These are phyloP conservation scores for Aegotheles bennettii DNA, from an alignment of 2,113 vertebrate genomes.

Conservation along the genomic window DNA sequence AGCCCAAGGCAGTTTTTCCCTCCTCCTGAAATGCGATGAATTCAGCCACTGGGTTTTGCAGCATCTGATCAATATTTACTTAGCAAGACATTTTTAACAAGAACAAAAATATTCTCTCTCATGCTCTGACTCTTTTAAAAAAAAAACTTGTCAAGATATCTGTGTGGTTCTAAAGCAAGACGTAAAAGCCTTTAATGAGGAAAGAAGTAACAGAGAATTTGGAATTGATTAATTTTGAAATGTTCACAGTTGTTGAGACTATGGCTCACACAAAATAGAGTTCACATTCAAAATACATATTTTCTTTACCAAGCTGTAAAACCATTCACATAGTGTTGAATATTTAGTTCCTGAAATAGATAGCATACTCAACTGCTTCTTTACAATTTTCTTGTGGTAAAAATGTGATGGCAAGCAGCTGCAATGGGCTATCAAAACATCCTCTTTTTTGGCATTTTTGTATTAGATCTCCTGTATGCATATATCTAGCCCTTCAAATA, in stretches of 20 bases:
- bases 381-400: background rate
- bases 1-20: background rate
- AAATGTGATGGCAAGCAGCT: background rate
- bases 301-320: background rate
- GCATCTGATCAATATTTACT: slow-evolving; percentile 48
- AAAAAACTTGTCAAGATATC: background rate
- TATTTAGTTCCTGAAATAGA: background rate
- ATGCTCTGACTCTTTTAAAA: background rate
- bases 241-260: background rate
- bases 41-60: background rate
- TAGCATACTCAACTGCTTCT: background rate
- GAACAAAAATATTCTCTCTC: slow-evolving; percentile 20
- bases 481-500: too few species aligned
- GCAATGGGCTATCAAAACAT: background rate
- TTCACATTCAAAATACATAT: background rate
- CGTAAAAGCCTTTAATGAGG: background rate
- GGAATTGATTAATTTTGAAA: background rate
- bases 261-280: background rate
- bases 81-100: slow-evolving; percentile 25
- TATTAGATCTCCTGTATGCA: too few species aligned
- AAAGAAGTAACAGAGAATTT: background rate
- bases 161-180: background rate
- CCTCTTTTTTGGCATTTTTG: background rate
- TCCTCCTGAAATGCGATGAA: background rate
- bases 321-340: background rate